Evolutionary conservation across 2,797 vertebrate genomes (phyloP).

Genomic region (Gadopsis bispinosus): DNA sequence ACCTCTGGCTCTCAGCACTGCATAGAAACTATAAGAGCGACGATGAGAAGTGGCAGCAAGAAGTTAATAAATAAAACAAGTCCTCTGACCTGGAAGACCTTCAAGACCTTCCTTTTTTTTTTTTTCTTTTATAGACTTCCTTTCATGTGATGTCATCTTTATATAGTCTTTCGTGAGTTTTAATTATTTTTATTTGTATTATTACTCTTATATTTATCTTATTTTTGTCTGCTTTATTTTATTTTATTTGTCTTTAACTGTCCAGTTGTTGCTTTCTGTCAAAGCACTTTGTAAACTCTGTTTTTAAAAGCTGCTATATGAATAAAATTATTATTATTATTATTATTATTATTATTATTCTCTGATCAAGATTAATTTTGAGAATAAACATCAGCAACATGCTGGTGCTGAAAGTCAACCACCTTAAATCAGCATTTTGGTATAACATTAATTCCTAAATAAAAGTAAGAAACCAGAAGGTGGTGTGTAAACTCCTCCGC

Average conservation of each 20-base stretch:
- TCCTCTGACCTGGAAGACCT: neutral
- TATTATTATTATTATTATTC: neutral
- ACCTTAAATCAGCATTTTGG: neutral
- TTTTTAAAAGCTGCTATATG: too few relatives aligned
- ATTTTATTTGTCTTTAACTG: too few relatives aligned
- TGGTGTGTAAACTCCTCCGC: neutral
- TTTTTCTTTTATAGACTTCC: too few relatives aligned
- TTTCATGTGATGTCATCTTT: too few relatives aligned
- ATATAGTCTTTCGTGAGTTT: too few relatives aligned
- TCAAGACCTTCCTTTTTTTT: neutral
- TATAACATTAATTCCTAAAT: neutral
- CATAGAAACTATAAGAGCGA: constrained; percentile 15
- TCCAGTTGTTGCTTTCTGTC: too few relatives aligned
- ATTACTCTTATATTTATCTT: too few relatives aligned
- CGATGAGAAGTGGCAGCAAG: constrained; percentile 24
- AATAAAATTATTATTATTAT: neutral
- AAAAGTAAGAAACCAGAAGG: neutral
- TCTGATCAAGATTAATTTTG: constrained; percentile 1
- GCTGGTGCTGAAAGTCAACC: neutral
- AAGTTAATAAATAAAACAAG: neutral
- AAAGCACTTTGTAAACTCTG: too few relatives aligned
- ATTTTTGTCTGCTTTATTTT: too few relatives aligned
- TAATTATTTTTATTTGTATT: too few relatives aligned
- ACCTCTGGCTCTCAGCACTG: constrained; percentile 51
- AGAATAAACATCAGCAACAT: neutral